Percentiles rank a stretch among this genome's conserved stretches.
Evolutionary conservation across 1,140 invertebrate species (phyloP).

Genomic region (Linepithema humile): DNA sequence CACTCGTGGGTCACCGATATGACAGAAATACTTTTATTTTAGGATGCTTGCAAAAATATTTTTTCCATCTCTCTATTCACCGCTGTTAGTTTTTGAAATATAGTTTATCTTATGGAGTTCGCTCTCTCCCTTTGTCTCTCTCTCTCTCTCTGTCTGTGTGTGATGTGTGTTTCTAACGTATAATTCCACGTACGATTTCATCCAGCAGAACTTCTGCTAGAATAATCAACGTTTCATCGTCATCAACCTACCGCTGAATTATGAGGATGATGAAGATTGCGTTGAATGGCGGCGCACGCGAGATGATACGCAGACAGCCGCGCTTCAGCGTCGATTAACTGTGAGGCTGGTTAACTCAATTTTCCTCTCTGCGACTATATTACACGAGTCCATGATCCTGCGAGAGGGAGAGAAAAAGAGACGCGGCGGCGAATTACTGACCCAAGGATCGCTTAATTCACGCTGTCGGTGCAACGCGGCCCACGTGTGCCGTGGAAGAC

Average conservation of each 20-base stretch:
- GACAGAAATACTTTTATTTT: too few species aligned
- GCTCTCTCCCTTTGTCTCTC: neutral
- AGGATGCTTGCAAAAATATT: constrained; percentile 16
- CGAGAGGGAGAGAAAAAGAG: constrained; percentile 6
- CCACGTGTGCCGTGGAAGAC: constrained; percentile 35
- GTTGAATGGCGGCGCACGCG: constrained; percentile 40
- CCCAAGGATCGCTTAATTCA: constrained; percentile 49
- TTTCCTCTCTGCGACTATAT: constrained; percentile 38
- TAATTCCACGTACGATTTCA: constrained; percentile 2
- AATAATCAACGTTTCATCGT: constrained; percentile 20
- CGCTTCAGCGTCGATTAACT: constrained; percentile 50
- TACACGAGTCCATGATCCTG: constrained; percentile 7
- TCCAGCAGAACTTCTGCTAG: neutral
- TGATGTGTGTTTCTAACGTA: neutral
- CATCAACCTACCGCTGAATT: constrained; percentile 5
- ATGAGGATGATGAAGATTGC: constrained; percentile 35
- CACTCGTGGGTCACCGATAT: neutral
- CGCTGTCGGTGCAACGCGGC: constrained; percentile 23
- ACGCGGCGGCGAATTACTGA: constrained; percentile 40
- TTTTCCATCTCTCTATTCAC: constrained; percentile 6
- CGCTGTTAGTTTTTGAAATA: constrained; percentile 5
- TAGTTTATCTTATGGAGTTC: constrained; percentile 12
- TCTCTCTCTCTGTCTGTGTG: neutral
- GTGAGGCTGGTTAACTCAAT: constrained; percentile 53
- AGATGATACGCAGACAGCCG: constrained; percentile 36